phyloP scores from a whole-genome alignment of 1,140 invertebrate species.

The Heliconius congener region DNA sequence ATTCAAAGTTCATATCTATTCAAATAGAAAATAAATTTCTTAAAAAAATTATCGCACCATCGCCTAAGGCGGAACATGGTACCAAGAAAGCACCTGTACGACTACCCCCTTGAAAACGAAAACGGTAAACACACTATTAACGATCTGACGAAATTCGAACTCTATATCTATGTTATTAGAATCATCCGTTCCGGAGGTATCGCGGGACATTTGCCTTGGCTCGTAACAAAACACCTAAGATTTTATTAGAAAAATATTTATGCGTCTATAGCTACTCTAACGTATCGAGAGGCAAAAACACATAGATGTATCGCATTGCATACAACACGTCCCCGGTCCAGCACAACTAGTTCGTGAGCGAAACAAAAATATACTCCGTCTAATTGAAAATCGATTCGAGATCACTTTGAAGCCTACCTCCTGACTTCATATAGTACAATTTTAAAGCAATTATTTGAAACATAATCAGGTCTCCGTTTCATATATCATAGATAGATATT shows the following conservation, averaged over 20 bases:
- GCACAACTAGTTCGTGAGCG: constrained; percentile 23
- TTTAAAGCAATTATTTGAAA: constrained; percentile 74
- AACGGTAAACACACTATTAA: constrained; percentile 31
- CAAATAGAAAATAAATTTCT: constrained; percentile 45
- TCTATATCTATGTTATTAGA: background rate
- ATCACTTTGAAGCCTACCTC: constrained; percentile 69
- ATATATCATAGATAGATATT: constrained; percentile 38
- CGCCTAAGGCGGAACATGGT: constrained; percentile 40
- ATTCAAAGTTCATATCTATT: constrained; percentile 27
- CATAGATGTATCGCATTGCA: constrained; percentile 30
- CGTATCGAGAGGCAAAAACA: constrained; percentile 4
- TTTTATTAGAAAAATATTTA: constrained; percentile 39
- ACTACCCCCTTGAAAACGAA: background rate
- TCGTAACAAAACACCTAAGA: background rate
- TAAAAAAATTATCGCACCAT: constrained; percentile 65
- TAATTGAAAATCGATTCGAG: constrained; percentile 72
- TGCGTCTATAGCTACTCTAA: constrained; percentile 12
- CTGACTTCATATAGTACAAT: constrained; percentile 66
- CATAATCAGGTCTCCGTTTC: constrained; percentile 64
- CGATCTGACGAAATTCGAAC: constrained; percentile 15
- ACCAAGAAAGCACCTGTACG: constrained; percentile 62
- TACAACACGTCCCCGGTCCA: constrained; percentile 13
- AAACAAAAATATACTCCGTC: constrained; percentile 60
- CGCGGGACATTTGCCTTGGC: background rate
- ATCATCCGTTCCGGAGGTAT: background rate